Evolutionary conservation across 1,140 invertebrate genomes (phyloP).

Genomic region (Aphelenchoides avenae): DNA sequence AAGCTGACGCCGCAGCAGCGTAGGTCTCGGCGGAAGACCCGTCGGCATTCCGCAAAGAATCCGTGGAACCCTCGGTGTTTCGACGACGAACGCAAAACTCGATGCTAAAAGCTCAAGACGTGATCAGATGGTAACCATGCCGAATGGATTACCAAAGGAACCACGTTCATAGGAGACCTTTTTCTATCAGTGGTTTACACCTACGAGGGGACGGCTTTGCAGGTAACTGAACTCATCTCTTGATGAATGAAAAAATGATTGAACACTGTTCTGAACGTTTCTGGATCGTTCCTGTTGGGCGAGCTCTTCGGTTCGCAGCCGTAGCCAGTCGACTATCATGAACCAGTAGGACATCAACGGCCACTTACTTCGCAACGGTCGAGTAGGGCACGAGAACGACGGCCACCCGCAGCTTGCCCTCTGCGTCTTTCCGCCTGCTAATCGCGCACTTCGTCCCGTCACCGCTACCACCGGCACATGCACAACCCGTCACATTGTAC

Average conservation of each 20-base stretch:
- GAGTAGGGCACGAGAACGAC: slow-evolving; percentile 11
- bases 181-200: too few relatives aligned
- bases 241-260: not conserved
- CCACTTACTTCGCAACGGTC: slow-evolving; percentile 5
- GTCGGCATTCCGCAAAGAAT: not conserved
- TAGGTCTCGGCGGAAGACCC: not conserved
- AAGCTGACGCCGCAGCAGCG: slow-evolving; percentile 1
- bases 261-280: too few relatives aligned
- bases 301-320: not conserved
- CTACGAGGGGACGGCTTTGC: too few relatives aligned
- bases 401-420: slow-evolving; percentile 8
- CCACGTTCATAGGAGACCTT: not conserved
- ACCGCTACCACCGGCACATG: not conserved
- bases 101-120: slow-evolving; percentile 11
- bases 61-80: slow-evolving; percentile 1
- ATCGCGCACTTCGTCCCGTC: not conserved
- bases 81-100: slow-evolving; percentile 8
- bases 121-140: not conserved
- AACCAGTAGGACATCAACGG: too few relatives aligned
- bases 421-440: not conserved
- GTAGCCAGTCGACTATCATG: not conserved
- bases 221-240: not conserved
- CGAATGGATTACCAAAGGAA: not conserved
- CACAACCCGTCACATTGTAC: slow-evolving; percentile 13
- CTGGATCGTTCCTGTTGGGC: not conserved